Evolutionary conservation across 2,797 vertebrate genomes (phyloP), one percentile per base, ranked within the genome.

Genomic region (Pitangus sulphuratus): DNA sequence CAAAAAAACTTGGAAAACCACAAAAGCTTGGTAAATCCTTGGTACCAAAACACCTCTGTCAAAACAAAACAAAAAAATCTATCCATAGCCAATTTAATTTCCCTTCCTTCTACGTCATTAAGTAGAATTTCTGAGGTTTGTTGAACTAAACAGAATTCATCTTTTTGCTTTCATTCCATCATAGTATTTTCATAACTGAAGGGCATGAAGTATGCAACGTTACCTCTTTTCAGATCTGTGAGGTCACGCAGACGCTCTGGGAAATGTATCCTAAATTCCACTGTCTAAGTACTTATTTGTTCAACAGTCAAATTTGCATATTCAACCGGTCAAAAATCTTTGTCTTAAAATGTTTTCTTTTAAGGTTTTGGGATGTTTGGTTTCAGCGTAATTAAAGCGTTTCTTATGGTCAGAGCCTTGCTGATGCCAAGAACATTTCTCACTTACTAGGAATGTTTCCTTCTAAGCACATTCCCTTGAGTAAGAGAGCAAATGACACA

Each of bases 391-490:
- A 97, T 96, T 95, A 93, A 97, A 96, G 87, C 28, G 65, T 93
- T 88, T 96, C 93, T 87, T 91, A 84, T 42, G 94, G 94, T 69
- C 94, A 89, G 89, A 92, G 56, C 8, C 56, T 15, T 12, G 58
- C 44, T 58, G 48, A 84, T 94, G 97, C 97, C 97, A 97, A 95
- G 95, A 97, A 96, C 94, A 84, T 83, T 45, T 95, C 97, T 97
- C 96, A 97, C 90, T 89, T 93, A 93, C 75, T 78, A 97, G 95
- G 97, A 97, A 97, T 97, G 97, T 95, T 97, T 97, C 96, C 95
- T 96, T 97, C 97, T 97, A 97, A 97, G 97, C 96, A 97, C 93
- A 96, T 97, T 97, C 96, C 91, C 95, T 92, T 69, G 87, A 96
- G 95, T 87, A 93, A 96, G 66, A 90, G 68, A 89, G 84, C 95